A percentile compares a stretch with the other conserved stretches of the same genome.
Conservation (phyloP, 2,888 invertebrate genomes). For the Phortica okadai region DNA sequence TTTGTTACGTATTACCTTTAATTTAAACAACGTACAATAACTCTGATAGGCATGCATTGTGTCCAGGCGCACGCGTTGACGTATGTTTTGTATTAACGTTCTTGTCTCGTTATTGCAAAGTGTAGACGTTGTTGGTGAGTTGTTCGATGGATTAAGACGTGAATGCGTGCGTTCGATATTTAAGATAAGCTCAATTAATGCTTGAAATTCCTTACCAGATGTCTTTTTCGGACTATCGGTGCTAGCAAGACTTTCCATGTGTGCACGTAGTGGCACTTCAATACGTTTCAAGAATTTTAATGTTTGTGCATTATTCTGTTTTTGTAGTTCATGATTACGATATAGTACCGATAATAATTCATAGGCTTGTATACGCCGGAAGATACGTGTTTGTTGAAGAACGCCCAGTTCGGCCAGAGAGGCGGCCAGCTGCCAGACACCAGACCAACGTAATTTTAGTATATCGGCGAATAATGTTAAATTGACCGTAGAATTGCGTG, state of each 20-base stretch:
- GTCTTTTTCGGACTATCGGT: conserved; percentile 32
- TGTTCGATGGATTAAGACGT: neutral
- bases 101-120: conserved; percentile 23
- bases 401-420: conserved; percentile 81
- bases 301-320: conserved; percentile 27
- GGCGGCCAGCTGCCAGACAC: conserved; percentile 80
- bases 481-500: conserved; percentile 77
- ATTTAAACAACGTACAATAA: conserved; percentile 59
- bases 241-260: neutral
- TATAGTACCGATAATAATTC: conserved; percentile 83
- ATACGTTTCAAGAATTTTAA: neutral
- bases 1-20: conserved; percentile 53
- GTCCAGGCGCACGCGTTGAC: conserved; percentile 57
- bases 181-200: conserved; percentile 53
- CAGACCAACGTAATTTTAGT: conserved; percentile 82
- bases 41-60: conserved; percentile 55
- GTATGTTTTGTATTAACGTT: conserved; percentile 55
- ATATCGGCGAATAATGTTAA: conserved; percentile 82
- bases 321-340: conserved; percentile 76
- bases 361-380: conserved; percentile 82
- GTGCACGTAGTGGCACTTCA: neutral
- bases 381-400: conserved; percentile 80
- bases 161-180: neutral
- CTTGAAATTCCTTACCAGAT: conserved; percentile 62
- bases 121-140: neutral